phyloP scores from a whole-genome alignment of 2,888 invertebrate genomes.

The Caenorhabditis imperialis region DNA sequence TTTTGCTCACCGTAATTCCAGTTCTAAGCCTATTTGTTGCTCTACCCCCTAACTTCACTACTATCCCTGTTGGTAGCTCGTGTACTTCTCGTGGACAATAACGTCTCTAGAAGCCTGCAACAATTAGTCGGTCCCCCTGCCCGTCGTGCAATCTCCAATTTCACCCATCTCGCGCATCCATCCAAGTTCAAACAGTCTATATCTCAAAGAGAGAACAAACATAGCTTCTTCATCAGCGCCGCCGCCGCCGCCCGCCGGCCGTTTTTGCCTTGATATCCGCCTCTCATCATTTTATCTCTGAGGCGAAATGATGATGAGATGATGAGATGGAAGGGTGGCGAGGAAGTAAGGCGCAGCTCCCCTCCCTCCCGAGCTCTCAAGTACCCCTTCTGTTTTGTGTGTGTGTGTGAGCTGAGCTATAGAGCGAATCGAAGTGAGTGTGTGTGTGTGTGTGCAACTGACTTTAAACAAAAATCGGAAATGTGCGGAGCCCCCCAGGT shows the following conservation, averaged over 20 bases:
- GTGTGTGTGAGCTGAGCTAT: conserved; percentile 1
- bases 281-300: conserved; percentile 15
- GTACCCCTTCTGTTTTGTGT: conserved; percentile 49
- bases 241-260: neutral
- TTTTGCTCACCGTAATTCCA: no score
- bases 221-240: neutral
- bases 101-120: no score
- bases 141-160: no score
- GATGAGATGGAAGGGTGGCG: conserved; percentile 1
- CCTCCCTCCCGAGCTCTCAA: conserved; percentile 43
- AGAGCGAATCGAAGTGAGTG: conserved; percentile 47
- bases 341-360: conserved; percentile 31
- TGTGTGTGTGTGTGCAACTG: conserved; percentile 58
- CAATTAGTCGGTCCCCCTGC: no score
- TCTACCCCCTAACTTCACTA: no score
- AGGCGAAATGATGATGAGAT: neutral
- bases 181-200: no score
- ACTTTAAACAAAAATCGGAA: conserved; percentile 52
- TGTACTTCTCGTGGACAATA: no score
- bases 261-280: neutral
- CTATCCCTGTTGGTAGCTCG: no score
- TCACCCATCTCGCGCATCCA: no score
- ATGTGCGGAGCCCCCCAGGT: conserved; percentile 12
- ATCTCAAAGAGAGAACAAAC: conserved; percentile 16
- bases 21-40: no score